Evolutionary conservation across 2,797 vertebrate species (phyloP).

Genomic region (Rhynchotus rufescens): DNA sequence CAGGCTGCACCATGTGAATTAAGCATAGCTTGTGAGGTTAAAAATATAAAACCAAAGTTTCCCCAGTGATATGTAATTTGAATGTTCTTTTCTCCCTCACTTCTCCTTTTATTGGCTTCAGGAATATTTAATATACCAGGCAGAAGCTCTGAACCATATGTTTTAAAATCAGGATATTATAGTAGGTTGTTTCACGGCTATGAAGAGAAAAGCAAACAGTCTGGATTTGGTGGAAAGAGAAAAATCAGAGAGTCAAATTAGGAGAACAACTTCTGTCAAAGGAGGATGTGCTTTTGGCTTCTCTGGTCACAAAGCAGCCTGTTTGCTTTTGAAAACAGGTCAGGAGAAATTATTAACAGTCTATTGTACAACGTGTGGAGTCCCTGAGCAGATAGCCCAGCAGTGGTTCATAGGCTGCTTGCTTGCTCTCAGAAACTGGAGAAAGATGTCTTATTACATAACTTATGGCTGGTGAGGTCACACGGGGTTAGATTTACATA

Average conservation of each 20-base stretch:
- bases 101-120: neutral
- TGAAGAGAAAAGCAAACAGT: neutral
- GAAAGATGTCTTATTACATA: neutral
- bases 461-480: neutral
- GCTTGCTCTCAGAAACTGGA: neutral
- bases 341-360: neutral
- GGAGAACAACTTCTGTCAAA: neutral
- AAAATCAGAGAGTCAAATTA: neutral
- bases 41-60: neutral
- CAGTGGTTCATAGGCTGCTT: neutral
- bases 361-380: neutral
- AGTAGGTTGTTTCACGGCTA: neutral
- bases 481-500: accelerated
- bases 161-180: neutral
- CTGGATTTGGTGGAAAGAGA: neutral
- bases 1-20: neutral
- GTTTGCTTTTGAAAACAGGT: neutral
- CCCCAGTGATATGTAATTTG: neutral
- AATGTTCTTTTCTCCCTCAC: neutral
- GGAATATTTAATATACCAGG: neutral
- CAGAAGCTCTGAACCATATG: neutral
- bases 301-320: neutral
- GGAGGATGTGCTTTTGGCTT: neutral
- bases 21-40: neutral
- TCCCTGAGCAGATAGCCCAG: neutral